A percentile compares a stretch with the other conserved stretches of the same genome.
Conservation (phyloP, 2,888 invertebrate species). For the Allolobophora icterica region DNA sequence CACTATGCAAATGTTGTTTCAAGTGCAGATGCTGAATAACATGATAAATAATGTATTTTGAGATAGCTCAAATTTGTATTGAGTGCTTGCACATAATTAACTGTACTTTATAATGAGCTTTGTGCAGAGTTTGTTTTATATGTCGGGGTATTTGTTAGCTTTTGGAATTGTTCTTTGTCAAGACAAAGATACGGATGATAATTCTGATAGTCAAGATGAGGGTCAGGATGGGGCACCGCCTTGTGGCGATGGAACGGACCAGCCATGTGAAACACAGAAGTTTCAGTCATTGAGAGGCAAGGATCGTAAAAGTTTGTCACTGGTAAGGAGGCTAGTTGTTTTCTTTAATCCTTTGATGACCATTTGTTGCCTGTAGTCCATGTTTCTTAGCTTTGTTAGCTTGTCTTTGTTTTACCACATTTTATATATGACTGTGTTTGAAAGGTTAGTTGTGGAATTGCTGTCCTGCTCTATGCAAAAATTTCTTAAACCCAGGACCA, state of each 20-base stretch:
- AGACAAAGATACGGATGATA: constrained; percentile 13
- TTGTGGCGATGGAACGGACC: not conserved
- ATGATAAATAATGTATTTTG: not conserved
- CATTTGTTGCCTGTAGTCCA: constrained; percentile 2
- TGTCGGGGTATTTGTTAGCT: not conserved
- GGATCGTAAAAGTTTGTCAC: constrained; percentile 61
- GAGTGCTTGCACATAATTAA: not conserved
- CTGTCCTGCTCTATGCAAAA: not conserved
- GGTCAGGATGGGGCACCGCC: constrained; percentile 22
- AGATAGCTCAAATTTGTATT: not conserved
- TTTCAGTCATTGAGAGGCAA: constrained; percentile 60
- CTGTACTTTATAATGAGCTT: not conserved
- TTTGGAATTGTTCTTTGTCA: not conserved
- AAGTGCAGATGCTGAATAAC: not conserved
- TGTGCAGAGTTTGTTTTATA: not conserved
- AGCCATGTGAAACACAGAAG: constrained; percentile 30
- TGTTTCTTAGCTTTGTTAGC: not conserved
- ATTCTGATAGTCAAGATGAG: constrained; percentile 28
- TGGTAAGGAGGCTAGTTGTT: constrained; percentile 55
- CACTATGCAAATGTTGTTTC: not conserved
- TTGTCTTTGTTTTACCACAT: not conserved
- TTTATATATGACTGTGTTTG: not conserved
- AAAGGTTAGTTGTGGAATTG: not conserved
- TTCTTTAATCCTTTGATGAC: not conserved
- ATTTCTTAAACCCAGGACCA: not conserved